Base-by-base conservation (phyloP, 2,888 invertebrate species). In the Pachliopta kotzebuea region DNA sequence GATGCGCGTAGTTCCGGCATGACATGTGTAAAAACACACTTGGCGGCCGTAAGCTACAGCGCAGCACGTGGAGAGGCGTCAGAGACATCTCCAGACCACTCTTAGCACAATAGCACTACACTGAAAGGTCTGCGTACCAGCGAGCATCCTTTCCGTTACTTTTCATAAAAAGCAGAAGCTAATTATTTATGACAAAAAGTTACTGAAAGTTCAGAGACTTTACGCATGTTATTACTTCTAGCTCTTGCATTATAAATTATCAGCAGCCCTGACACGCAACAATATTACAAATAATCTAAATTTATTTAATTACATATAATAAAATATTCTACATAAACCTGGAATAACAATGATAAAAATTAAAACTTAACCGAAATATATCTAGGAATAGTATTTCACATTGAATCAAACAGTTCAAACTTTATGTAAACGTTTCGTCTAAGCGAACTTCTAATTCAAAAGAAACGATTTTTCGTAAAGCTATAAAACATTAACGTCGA, bases 11-110 rank as follows among this genome's bases (percentile, higher is more conserved):
- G 54, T 56, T 29, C 62, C 55, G 29, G 45, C 20, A 23, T 57
- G 49, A 42, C 56, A 58, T 53, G 49, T 49, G 60, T 56, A 60
- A 29, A 61, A 54, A 49, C 55, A 23, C 45, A 64, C 53, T 60
- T 52, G 42, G 60, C 68, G 63, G 60, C 73, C 69, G 69, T 73
- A 74, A 74, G 75, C 73, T 72, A 67, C 68, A 72, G 68, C 66
- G 71, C 61, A 70, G 73, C 67, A 67, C 67, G 73, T 74, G 71
- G 63, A 79, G 80, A 70, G 74, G 69, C 69, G 68, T 69, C 70
- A 67, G 73, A 78, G 77, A 77, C 77, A 76, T 73, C 74, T 80
- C 69, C 74, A 82, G 78, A 68, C 71, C 75, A 66, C 77, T 78
- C 62, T 50, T 52, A 67, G 50, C 59, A 76, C 77, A 76, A 78